Evolutionary conservation across 2,888 invertebrate species (phyloP), one percentile per base, ranked within the genome.

Genomic region (Prosapia bicincta): DNA sequence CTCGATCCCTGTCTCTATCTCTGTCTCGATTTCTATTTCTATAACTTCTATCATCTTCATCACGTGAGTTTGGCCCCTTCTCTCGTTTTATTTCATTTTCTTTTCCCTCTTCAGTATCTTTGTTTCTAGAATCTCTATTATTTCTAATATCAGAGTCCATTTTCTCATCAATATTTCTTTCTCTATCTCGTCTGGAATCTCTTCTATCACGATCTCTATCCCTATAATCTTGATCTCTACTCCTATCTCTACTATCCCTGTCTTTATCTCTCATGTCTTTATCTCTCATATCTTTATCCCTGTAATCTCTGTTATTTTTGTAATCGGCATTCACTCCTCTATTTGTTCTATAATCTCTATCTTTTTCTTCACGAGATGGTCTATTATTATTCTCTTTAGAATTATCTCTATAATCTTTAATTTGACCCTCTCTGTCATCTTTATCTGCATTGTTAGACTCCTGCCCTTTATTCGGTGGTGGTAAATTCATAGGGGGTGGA

Each of bases 341-440:
- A 23, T 81, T 79, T 24, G 82, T 83, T 25, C 82, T 80, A n/a
- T 83, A 81, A 73, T 83, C 83, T 71, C 81, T 80, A 20, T 82
- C 82, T 6, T 83, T 81, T 81, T 83, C 84, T 2, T 84, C 81
- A 3, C 82, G 83, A n/a, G 83, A 80, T 2, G 82, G 83, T 20
- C 83, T 81, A 24, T 81, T 82, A 38, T 83, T 82, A 5, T 80
- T 79, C 70, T 79, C 75, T 28, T 79, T 78, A 15, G 79, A 74
- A 13, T 71, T 70, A 26, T 77, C 76, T 79, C n/a, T 83, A 79
- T 74, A 75, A 30, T 75, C 73, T 20, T 76, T 76, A 70, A 73
- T 73, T n/a, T 71, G 70, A 38, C 30, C 25, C 25, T 76, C 76
- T 68, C 74, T 70, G 20, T 76, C 76, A 24, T 76, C 76, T 30